Evolutionary conservation across 2,888 invertebrate genomes (phyloP).

Genomic region (Aspidiotus rigidus): DNA sequence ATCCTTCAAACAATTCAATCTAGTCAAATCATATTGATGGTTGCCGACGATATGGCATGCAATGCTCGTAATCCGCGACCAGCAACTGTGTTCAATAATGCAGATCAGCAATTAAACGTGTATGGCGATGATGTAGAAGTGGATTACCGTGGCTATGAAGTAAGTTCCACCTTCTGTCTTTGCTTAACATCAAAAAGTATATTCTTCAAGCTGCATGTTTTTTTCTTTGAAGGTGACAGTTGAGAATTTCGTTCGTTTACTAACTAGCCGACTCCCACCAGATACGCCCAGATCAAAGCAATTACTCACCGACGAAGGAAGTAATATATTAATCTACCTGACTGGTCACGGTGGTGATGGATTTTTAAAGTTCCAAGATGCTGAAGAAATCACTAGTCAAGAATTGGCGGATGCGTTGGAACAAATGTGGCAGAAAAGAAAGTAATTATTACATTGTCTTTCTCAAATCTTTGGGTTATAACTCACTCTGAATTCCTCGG

Average conservation of each 20-base stretch:
- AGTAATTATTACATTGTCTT: slow-evolving; percentile 47
- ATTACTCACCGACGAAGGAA: slow-evolving; percentile 88
- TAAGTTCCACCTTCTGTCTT: slow-evolving; percentile 40
- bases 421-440: slow-evolving; percentile 98
- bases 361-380: slow-evolving; percentile 98
- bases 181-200: background rate
- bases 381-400: slow-evolving; percentile 96
- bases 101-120: slow-evolving; percentile 94
- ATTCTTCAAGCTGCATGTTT: background rate
- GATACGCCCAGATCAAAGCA: slow-evolving; percentile 93
- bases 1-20: slow-evolving; percentile 10
- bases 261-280: slow-evolving; percentile 51
- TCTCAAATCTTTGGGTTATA: background rate
- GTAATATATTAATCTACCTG: slow-evolving; percentile 91
- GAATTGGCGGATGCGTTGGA: slow-evolving; percentile 97
- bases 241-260: slow-evolving; percentile 91
- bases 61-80: slow-evolving; percentile 96
- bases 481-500: too few species aligned
- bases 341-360: slow-evolving; percentile 98
- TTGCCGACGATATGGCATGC: slow-evolving; percentile 99
- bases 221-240: slow-evolving; percentile 73
- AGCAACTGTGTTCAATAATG: slow-evolving; percentile 95
- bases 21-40: slow-evolving; percentile 96
- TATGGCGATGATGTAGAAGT: slow-evolving; percentile 99
- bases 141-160: slow-evolving; percentile 89